Evolutionary conservation across 2,113 vertebrate species (phyloP), one percentile per base, ranked within the genome.

Genomic region (Entomyzon cyanotis): DNA sequence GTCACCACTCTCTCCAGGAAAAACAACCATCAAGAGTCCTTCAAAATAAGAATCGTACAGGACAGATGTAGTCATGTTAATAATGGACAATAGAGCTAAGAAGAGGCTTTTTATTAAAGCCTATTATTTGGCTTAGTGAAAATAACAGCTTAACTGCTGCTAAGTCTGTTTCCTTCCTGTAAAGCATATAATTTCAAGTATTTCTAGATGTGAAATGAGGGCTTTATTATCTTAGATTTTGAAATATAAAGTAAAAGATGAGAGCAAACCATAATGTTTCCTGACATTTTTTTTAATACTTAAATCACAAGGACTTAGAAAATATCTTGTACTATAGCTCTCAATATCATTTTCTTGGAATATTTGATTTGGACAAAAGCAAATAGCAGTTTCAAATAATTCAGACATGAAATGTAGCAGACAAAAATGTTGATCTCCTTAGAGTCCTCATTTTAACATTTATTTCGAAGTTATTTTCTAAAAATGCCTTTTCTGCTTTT

Each of bases 121-220:
- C 80, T 92, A 39, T 90, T 96, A 90, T 95, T 84, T 93, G 53
- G 53, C 87, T 83, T 91, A 87, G 58, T 60, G 93, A 94, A 91
- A 91, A 89, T 92, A 94, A 95, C 86, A 92, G 80, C 77, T 80
- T 87, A 94, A 85, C 85, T 89, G 74, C 80, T 65, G 55, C n/a
- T 87, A 89, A 84, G 68, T n/a, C 64, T 78, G 41, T 50, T 96
- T 67, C 27, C 58, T 55, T 60, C 64, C 55, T 67, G 69, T 87
- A 94, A 46, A 86, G 69, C 20, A 15, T 84, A 92, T 92, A 93
- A 95, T 93, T 96, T 96, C 85, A 94, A 91, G 93, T 89, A 84
- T 95, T 94, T 89, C 89, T 90, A 77, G 73, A 80, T 74, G 60
- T 80, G 58, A 89, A 93, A 82, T 70, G 39, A 92, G 56, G 77